These are phyloP conservation scores for Chaetophractus vellerosus DNA, from an alignment of 2,797 vertebrate species.

Conservation along the genomic window DNA sequence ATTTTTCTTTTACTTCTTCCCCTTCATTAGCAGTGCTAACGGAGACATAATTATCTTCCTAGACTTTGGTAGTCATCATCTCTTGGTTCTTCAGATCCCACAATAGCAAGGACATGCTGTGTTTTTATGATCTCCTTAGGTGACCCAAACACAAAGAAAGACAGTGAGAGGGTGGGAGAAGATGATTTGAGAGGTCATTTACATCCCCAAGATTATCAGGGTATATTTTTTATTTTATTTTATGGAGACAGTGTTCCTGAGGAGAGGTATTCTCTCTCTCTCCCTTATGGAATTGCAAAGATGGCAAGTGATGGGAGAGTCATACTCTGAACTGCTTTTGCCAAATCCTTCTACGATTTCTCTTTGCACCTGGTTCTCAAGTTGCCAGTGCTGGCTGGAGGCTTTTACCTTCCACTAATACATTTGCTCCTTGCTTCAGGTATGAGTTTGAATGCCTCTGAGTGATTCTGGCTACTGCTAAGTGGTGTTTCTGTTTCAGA, in stretches of 20 bases:
- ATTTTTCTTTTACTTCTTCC: constrained; percentile 30
- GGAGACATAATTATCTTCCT: constrained; percentile 19
- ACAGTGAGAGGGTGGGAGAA: neutral
- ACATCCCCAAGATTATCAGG: neutral
- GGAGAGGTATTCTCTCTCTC: neutral
- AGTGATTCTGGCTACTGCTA: neutral
- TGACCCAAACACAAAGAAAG: constrained; percentile 17
- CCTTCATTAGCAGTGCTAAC: constrained; percentile 24
- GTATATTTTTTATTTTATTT: neutral
- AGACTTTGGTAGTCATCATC: constrained; percentile 15
- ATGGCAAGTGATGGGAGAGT: neutral
- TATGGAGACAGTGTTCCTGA: neutral
- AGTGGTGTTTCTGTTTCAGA: constrained; percentile 21
- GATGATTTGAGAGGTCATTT: neutral
- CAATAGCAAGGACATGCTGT: neutral
- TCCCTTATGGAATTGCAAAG: neutral
- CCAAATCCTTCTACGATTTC: neutral
- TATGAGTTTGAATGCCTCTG: neutral
- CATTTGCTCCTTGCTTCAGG: neutral
- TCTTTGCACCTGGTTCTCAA: constrained; percentile 10
- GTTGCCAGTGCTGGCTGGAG: neutral
- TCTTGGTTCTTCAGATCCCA: constrained; percentile 21
- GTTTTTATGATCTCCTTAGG: constrained; percentile 34
- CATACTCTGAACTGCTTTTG: neutral
- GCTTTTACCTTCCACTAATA: neutral